phyloP scores from a whole-genome alignment of 2,113 vertebrate species.

The Capra hircus region DNA sequence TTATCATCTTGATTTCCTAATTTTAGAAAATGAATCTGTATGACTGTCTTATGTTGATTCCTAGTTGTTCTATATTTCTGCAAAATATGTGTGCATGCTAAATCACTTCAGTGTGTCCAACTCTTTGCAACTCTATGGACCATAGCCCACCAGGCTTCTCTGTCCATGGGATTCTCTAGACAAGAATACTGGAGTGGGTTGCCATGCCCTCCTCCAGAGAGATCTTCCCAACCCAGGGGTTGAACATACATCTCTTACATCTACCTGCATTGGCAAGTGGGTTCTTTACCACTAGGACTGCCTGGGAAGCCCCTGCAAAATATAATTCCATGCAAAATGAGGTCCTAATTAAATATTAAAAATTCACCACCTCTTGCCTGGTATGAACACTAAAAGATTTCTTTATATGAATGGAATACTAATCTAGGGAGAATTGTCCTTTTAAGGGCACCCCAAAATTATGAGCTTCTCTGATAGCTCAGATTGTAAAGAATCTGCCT shows the following conservation, averaged over 20 bases:
- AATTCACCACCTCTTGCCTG: background rate
- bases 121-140: background rate
- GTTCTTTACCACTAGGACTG: background rate
- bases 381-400: background rate
- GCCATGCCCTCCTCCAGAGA: background rate
- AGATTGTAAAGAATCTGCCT: background rate
- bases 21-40: background rate
- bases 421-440: background rate
- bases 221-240: background rate
- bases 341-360: background rate
- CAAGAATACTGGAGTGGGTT: background rate
- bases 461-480: background rate
- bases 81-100: background rate
- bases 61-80: slow-evolving; percentile 7
- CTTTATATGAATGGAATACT: background rate
- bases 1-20: background rate
- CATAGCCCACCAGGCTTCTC: background rate
- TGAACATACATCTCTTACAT: background rate
- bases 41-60: background rate
- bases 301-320: background rate
- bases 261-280: background rate
- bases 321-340: background rate
- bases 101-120: background rate
- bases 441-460: background rate
- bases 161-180: background rate